phyloP scores from a whole-genome alignment of 1,140 invertebrate species.

The Drosophila orena region DNA sequence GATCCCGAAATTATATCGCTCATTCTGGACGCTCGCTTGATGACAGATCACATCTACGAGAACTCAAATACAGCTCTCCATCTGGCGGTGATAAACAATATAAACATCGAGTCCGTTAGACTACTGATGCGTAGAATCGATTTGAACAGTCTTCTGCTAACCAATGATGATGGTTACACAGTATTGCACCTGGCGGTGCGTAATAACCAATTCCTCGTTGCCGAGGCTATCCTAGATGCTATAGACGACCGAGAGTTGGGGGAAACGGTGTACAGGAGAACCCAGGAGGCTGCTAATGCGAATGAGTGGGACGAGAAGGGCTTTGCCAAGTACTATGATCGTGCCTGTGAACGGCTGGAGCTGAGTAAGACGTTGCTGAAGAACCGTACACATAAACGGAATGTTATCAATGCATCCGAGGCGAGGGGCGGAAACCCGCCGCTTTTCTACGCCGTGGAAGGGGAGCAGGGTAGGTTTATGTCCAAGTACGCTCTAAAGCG shows the following conservation, averaged over 20 bases:
- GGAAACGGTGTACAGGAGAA: slow-evolving; percentile 36
- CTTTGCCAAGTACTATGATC: slow-evolving; percentile 71
- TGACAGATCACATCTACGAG: slow-evolving; percentile 57
- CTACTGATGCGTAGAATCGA: slow-evolving; percentile 62
- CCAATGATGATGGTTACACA: slow-evolving; percentile 78
- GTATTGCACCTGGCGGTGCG: slow-evolving; percentile 68
- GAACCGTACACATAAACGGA: slow-evolving; percentile 43
- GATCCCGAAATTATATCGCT: slow-evolving; percentile 50
- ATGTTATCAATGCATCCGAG: slow-evolving; percentile 64
- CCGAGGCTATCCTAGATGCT: slow-evolving; percentile 61
- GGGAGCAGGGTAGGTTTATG: slow-evolving; percentile 43
- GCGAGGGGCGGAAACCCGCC: slow-evolving; percentile 58
- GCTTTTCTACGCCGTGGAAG: slow-evolving; percentile 76
- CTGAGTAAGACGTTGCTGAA: slow-evolving; percentile 33
- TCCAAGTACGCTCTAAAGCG: too few species aligned
- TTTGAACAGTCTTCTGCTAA: slow-evolving; percentile 56
- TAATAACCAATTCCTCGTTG: slow-evolving; percentile 62
- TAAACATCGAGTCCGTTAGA: slow-evolving; percentile 49
- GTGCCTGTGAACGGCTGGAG: slow-evolving; percentile 54
- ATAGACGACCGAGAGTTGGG: slow-evolving; percentile 62
- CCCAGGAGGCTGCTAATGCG: background rate
- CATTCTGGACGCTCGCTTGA: slow-evolving; percentile 42
- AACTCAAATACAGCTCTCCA: slow-evolving; percentile 72
- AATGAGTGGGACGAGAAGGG: slow-evolving; percentile 37
- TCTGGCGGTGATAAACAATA: slow-evolving; percentile 69